Conservation (phyloP, 2,888 invertebrate genomes). For the Pasiphila rectangulata region DNA sequence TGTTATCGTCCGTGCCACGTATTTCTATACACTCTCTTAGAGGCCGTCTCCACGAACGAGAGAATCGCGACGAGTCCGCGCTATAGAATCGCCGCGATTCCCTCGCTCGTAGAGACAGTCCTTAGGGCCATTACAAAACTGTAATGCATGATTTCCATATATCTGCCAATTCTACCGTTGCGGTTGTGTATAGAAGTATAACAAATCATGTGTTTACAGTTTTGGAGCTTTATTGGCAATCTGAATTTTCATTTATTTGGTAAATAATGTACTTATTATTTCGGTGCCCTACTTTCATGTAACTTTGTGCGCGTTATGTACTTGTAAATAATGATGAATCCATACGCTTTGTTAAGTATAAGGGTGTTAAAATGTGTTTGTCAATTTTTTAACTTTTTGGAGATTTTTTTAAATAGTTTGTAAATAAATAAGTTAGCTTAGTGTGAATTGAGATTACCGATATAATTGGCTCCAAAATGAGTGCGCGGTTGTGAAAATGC, state of each 20-base stretch:
- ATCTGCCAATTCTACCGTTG: too few species aligned
- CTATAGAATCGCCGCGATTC: too few species aligned
- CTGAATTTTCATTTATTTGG: constrained; percentile 41
- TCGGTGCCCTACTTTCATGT: constrained; percentile 71
- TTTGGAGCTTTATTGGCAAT: constrained; percentile 33
- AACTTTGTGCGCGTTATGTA: constrained; percentile 63
- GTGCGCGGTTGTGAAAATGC: constrained; percentile 54
- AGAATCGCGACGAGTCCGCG: too few species aligned
- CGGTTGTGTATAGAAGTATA: constrained; percentile 1
- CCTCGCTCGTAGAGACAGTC: too few species aligned
- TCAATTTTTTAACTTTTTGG: constrained; percentile 74
- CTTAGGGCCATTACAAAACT: constrained; percentile 33
- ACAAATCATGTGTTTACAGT: constrained; percentile 17
- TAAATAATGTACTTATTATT: constrained; percentile 70
- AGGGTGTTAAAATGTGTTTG: constrained; percentile 77
- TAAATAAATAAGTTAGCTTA: constrained; percentile 55
- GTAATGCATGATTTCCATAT: background rate
- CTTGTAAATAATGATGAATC: constrained; percentile 77
- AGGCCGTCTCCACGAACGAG: too few species aligned
- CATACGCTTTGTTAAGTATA: constrained; percentile 79
- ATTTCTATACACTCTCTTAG: too few species aligned
- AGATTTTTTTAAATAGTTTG: constrained; percentile 59
- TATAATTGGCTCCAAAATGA: constrained; percentile 41
- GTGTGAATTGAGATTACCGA: constrained; percentile 63
- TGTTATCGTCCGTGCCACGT: too few species aligned